phyloP scores from a whole-genome alignment of 1,140 invertebrate genomes.

The Habropoda laboriosa region DNA sequence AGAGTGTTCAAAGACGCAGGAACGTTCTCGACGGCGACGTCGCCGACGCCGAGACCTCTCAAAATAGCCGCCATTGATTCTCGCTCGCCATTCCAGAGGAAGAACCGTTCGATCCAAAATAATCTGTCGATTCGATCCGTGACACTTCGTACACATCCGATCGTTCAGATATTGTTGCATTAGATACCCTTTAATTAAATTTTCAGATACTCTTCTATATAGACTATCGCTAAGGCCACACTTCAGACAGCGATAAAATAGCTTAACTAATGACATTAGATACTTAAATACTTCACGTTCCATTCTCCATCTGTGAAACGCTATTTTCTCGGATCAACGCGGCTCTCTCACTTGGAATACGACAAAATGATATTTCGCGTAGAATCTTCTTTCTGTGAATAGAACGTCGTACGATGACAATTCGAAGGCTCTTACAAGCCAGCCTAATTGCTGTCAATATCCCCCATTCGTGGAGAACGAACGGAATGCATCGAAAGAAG shows the following conservation, averaged over 20 bases:
- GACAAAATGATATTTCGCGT: too few relatives aligned
- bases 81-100: conserved; percentile 44
- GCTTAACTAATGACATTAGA: too few relatives aligned
- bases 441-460: too few relatives aligned
- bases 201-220: too few relatives aligned
- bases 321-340: too few relatives aligned
- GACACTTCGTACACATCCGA: conserved; percentile 4
- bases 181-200: neutral
- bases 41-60: conserved; percentile 30
- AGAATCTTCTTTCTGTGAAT: too few relatives aligned
- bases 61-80: conserved; percentile 59
- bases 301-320: neutral
- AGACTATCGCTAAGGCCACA: too few relatives aligned
- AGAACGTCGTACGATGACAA: too few relatives aligned
- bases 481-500: neutral
- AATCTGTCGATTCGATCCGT: conserved; percentile 17
- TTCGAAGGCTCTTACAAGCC: too few relatives aligned
- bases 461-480: neutral
- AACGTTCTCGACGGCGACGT: conserved; percentile 49
- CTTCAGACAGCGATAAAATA: too few relatives aligned
- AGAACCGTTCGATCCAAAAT: conserved; percentile 39
- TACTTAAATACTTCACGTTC: neutral
- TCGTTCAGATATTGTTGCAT: neutral
- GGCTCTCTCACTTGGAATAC: too few relatives aligned
- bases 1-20: conserved; percentile 18